phyloP scores from a whole-genome alignment of 1,140 invertebrate species.

The Plutomurus gul region DNA sequence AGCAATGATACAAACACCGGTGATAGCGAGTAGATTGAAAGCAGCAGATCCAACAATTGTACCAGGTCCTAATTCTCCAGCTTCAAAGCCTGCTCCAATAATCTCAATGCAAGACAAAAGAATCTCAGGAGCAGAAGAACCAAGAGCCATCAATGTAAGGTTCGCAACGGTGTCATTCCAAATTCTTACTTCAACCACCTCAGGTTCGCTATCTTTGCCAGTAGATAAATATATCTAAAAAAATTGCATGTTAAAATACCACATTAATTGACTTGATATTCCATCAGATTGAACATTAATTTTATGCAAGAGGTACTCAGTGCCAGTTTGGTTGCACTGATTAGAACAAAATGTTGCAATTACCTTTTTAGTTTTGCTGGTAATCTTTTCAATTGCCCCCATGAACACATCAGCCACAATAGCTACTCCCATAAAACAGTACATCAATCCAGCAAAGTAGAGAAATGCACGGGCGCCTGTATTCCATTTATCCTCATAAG shows the following conservation, averaged over 20 bases:
- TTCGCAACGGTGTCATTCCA: slow-evolving; percentile 74
- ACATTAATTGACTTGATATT: neutral
- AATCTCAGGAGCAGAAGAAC: slow-evolving; percentile 70
- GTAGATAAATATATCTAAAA: slow-evolving; percentile 51
- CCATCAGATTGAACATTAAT: too few relatives aligned
- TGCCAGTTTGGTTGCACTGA: neutral
- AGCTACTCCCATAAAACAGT: slow-evolving; percentile 64
- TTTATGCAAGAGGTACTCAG: too few relatives aligned
- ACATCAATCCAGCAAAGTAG: slow-evolving; percentile 65
- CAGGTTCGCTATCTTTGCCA: slow-evolving; percentile 54
- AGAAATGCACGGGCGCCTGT: slow-evolving; percentile 58
- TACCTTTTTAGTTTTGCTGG: slow-evolving; percentile 66
- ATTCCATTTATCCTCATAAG: slow-evolving; percentile 63
- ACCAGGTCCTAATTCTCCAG: slow-evolving; percentile 66
- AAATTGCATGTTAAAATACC: neutral
- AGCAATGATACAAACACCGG: slow-evolving; percentile 64
- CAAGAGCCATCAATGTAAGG: slow-evolving; percentile 71
- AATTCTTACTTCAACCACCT: slow-evolving; percentile 57
- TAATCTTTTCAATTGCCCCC: slow-evolving; percentile 70
- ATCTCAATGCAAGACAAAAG: slow-evolving; percentile 69
- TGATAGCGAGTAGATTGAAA: slow-evolving; percentile 68
- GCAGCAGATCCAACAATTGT: slow-evolving; percentile 71
- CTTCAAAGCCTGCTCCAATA: slow-evolving; percentile 62
- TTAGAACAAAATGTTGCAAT: slow-evolving; percentile 40
- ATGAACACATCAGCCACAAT: slow-evolving; percentile 69